phyloP scores from a whole-genome alignment of 2,888 invertebrate genomes.

The Sarcophaga carnaria region DNA sequence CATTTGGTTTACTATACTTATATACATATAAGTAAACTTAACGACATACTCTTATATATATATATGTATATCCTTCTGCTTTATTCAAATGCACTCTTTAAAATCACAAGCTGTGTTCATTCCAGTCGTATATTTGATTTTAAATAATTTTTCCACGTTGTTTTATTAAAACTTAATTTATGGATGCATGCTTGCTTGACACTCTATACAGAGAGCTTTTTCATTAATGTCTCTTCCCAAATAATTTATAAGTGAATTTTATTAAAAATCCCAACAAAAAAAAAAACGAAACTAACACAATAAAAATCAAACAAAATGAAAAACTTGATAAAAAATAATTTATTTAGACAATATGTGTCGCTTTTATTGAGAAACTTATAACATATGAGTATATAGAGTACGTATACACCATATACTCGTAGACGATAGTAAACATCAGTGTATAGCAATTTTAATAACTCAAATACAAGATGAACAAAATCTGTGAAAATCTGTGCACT shows the following conservation, averaged over 20 bases:
- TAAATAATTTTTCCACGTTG: too few relatives aligned
- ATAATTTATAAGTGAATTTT: background rate
- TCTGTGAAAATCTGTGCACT: conserved; percentile 15
- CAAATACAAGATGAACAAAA: conserved; percentile 25
- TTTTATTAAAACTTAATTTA: too few relatives aligned
- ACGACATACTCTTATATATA: too few relatives aligned
- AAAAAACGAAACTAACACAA: background rate
- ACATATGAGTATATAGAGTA: background rate
- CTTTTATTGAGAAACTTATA: background rate
- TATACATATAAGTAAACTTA: too few relatives aligned
- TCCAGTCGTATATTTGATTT: too few relatives aligned
- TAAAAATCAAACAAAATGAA: background rate
- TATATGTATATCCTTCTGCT: too few relatives aligned
- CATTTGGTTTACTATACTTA: too few relatives aligned
- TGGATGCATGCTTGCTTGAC: too few relatives aligned
- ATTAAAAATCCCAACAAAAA: background rate
- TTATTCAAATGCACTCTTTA: too few relatives aligned
- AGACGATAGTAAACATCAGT: background rate
- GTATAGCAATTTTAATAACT: conserved; percentile 2
- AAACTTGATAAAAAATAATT: conserved; percentile 26
- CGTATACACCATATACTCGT: background rate
- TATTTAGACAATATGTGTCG: conserved; percentile 42
- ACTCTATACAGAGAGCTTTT: too few relatives aligned
- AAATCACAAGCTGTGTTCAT: too few relatives aligned
- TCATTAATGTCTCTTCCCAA: too few relatives aligned